Percentiles rank a stretch among this genome's conserved stretches.
phyloP scores from a whole-genome alignment of 2,888 invertebrate genomes.

The Drosophila stalkeri region DNA sequence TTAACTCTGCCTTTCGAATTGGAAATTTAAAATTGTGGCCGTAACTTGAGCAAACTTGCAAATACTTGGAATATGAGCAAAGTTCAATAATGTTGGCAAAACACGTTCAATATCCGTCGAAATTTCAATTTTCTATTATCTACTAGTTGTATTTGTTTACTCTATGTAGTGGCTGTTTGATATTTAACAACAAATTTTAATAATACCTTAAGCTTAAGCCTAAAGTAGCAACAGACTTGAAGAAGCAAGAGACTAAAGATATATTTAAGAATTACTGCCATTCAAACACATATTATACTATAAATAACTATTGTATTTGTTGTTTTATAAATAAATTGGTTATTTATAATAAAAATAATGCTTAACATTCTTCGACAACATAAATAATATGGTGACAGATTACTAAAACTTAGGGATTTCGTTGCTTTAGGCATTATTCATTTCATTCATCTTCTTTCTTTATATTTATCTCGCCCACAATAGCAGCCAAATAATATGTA shows the following conservation, averaged over 20 bases:
- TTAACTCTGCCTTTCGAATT: not conserved
- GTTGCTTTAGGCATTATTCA: not conserved
- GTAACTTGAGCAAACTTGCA: constrained; percentile 4
- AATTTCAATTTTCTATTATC: not conserved
- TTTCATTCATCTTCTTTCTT: not conserved
- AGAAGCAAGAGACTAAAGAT: no score
- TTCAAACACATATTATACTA: not conserved
- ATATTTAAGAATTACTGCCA: not conserved
- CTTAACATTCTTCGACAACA: not conserved
- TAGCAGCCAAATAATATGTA: not conserved
- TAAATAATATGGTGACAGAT: not conserved
- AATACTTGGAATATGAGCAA: constrained; percentile 3
- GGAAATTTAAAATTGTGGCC: not conserved
- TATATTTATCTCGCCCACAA: not conserved
- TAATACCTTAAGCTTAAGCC: not conserved
- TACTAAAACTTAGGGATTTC: not conserved
- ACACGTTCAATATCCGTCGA: not conserved
- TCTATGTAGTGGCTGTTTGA: not conserved
- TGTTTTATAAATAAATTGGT: not conserved
- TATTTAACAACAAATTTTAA: not conserved
- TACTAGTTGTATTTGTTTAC: not conserved
- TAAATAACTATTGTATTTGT: not conserved
- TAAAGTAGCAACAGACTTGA: no score
- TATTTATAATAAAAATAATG: not conserved
- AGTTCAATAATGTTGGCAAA: not conserved